Percentiles rank a stretch among this genome's conserved stretches.
These are phyloP conservation scores for Zosterops lateralis DNA, from an alignment of 2,113 vertebrate species.

Conservation along the genomic window DNA sequence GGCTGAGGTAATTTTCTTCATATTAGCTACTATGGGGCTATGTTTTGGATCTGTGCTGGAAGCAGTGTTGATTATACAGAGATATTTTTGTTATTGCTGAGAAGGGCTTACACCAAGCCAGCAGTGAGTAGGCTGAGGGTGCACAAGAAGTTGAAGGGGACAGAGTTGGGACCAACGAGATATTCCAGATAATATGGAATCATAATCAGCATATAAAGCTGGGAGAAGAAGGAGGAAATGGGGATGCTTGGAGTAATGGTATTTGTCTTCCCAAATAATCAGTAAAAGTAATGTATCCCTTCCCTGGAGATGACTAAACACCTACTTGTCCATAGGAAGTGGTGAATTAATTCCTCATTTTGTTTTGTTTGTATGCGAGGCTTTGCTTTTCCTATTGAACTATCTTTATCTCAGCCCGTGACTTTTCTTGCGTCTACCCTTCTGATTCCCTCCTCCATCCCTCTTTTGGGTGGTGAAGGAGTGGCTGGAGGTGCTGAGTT, in stretches of 20 bases:
- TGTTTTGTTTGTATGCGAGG: background rate
- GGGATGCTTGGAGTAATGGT: background rate
- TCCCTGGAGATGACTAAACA: background rate
- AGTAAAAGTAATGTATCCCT: background rate
- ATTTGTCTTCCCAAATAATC: background rate
- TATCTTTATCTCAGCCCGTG: background rate
- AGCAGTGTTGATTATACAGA: background rate
- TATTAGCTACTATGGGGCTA: background rate
- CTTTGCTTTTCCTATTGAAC: background rate
- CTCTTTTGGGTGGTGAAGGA: background rate
- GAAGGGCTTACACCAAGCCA: background rate
- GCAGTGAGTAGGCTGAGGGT: background rate
- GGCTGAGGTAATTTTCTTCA: background rate
- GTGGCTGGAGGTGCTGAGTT: background rate
- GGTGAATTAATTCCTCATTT: background rate
- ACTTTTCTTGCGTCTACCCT: background rate
- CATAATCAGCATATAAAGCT: background rate
- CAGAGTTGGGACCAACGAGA: accelerated
- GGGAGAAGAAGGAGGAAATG: background rate
- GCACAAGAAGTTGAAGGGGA: background rate
- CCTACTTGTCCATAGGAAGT: background rate
- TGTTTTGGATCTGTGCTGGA: background rate
- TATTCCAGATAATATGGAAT: background rate
- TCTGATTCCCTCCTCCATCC: background rate
- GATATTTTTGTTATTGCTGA: background rate